Base-by-base conservation (phyloP, 2,888 invertebrate species). In the Pyrrhosoma nymphula region DNA sequence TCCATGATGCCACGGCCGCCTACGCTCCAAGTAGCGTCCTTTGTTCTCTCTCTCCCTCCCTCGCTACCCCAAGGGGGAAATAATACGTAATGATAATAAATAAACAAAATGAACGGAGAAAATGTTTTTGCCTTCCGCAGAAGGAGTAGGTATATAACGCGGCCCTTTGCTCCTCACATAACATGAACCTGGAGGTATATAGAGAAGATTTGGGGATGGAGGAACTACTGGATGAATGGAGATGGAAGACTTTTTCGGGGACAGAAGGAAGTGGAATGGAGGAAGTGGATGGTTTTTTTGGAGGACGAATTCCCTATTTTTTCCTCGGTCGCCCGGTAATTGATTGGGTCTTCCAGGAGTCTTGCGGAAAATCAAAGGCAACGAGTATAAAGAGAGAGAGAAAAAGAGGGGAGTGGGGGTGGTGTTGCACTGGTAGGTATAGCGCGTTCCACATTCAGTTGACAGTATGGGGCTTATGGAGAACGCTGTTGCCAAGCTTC, bases 21-120 rank as follows among this genome's bases (percentile, higher is more conserved):
- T 14, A 82, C 69, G 23, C 23, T 20, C 18, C 23, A 12, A 8
- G 69, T 35, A 14, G 35, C 60, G 16, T 30, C 82, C 82, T 82
- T 82, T 82, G 6, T 82, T 82, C 35, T 82, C 35, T 82, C 35
- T 82, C 35, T 69, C n/a, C 10, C n/a, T n/a, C 69, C 0, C n/a
- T n/a, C n/a, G 12, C 82, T 35, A 35, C 35, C 47, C 47, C 47
- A 8, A 47, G 69, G 82, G 82, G 30, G 82, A 82, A 35, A 82
- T 82, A 82, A 82, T 35, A 82, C 82, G 14, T 35, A 82, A 82
- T 82, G 35, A 82, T 35, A 82, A 82, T 82, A 82, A 82, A 82
- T 16, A 82, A 75, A 30, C 75, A 75, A 82, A 60, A 82, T 35
- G 69, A 82, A 14, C 82, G 35, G 82, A 16, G 82, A 35, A 47